These are phyloP conservation scores for Sminthurinus signatus DNA, from an alignment of 1,140 invertebrate species.

Conservation along the genomic window DNA sequence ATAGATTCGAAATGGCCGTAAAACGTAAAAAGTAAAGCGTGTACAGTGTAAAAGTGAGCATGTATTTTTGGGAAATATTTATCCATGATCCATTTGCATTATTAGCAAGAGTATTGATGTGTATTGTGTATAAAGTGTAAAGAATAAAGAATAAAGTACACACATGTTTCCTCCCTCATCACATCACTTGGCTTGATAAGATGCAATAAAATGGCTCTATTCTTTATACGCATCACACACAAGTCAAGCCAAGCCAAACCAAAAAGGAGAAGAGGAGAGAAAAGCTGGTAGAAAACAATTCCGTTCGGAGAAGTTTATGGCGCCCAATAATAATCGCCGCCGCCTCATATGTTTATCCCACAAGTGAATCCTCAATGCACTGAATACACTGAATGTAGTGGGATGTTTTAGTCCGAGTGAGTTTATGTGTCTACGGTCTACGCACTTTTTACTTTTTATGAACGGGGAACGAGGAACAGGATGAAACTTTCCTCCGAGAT, in stretches of 20 bases:
- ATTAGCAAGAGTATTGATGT: background rate
- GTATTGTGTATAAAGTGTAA: too few relatives aligned
- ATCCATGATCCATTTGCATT: background rate
- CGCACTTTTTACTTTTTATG: background rate
- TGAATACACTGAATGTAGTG: too few relatives aligned
- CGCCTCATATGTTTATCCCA: background rate
- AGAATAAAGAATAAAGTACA: too few relatives aligned
- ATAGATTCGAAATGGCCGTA: too few relatives aligned
- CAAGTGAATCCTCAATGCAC: too few relatives aligned
- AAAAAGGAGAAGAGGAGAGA: too few relatives aligned
- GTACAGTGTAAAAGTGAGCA: too few relatives aligned
- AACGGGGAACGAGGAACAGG: background rate
- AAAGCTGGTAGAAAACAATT: background rate
- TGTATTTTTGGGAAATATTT: too few relatives aligned
- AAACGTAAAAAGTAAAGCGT: too few relatives aligned
- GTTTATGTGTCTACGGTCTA: background rate
- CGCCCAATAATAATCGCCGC: background rate
- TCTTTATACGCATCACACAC: background rate
- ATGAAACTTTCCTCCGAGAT: background rate
- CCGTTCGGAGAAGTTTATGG: background rate
- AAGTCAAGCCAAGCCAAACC: background rate
- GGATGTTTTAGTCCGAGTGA: background rate
- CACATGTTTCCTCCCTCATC: conserved; percentile 12
- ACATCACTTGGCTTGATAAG: conserved; percentile 10
- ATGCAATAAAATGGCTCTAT: conserved; percentile 9